Evolutionary conservation across 2,113 vertebrate species (phyloP), one percentile per base, ranked within the genome.

Genomic region (Pampusana beccarii): DNA sequence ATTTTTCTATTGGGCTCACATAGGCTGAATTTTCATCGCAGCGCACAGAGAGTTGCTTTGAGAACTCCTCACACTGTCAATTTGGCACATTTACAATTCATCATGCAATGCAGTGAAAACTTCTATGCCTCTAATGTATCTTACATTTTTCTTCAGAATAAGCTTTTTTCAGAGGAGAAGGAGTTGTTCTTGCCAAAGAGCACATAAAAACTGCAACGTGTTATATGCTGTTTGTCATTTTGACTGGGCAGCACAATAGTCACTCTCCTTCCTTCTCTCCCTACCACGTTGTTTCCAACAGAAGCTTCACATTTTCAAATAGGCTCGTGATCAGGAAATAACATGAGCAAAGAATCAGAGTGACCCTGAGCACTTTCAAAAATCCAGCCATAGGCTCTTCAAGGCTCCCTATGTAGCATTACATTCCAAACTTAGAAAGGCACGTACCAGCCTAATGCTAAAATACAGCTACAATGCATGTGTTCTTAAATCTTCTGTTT

Each of bases 141-240:
- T 79, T 48, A 29, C 0, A 0, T 57, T 94, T 90, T 84, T 77
- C 42, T 42, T 67, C 54, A 88, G 75, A 94, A 94, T 51, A 80
- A 94, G 71, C 65, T 71, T 93, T 46, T 89, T 93, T 38, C 73
- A 65, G 70, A 75, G 13, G 46, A 69, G 88, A 97, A 89, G 61
- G 8, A 85, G 53, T 46, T 87, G 77, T 25, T 87, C 73, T 91
- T 89, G 83, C 61, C 70, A 87, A 87, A 88, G 57, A 93, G 65
- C n/a, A 48, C 65, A 71, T 19, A 51, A 91, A 86, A 95, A 44
- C 34, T 61, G 74, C 57, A 18, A 28, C 0, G 3, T 42, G 56
- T 71, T 79, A 54, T 18, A 20, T 0, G 6, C 58, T 50, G 25
- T 44, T 92, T 89, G 77, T 61, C 65, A 82, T 90, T 95, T 75